These are phyloP conservation scores for Istiophorus platypterus DNA, from an alignment of 2,113 vertebrate species.

Conservation along the genomic window DNA sequence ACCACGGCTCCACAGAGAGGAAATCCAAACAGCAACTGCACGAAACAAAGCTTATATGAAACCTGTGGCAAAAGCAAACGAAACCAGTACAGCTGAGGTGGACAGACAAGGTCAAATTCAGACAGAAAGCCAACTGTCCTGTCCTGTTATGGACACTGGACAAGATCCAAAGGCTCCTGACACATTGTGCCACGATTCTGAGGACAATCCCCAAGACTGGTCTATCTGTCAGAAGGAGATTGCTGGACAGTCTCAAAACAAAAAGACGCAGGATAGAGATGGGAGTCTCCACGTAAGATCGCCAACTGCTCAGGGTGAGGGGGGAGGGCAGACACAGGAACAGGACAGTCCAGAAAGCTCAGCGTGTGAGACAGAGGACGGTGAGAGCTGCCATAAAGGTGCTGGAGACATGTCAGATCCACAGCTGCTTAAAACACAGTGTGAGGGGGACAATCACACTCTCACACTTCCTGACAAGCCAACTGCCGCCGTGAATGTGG, in stretches of 20 bases:
- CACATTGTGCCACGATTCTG: neutral
- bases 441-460: neutral
- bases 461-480: conserved; percentile 12
- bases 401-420: neutral
- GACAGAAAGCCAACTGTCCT: neutral
- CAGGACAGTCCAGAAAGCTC: neutral
- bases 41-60: neutral
- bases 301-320: neutral
- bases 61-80: neutral
- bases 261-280: neutral
- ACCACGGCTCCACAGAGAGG: neutral
- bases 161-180: neutral
- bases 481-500: neutral
- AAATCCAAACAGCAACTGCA: neutral
- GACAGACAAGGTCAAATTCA: neutral
- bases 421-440: neutral
- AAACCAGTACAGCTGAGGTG: neutral
- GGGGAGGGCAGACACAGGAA: neutral
- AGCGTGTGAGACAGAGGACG: neutral
- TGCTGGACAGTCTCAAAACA: neutral
- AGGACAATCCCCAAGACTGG: neutral
- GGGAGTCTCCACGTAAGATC: neutral
- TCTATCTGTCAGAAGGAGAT: neutral
- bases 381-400: neutral
- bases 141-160: conserved; percentile 30